A percentile compares a stretch with the other conserved stretches of the same genome.
Evolutionary conservation across 2,888 invertebrate species (phyloP).

Genomic region (Eugnorisma glareosa): DNA sequence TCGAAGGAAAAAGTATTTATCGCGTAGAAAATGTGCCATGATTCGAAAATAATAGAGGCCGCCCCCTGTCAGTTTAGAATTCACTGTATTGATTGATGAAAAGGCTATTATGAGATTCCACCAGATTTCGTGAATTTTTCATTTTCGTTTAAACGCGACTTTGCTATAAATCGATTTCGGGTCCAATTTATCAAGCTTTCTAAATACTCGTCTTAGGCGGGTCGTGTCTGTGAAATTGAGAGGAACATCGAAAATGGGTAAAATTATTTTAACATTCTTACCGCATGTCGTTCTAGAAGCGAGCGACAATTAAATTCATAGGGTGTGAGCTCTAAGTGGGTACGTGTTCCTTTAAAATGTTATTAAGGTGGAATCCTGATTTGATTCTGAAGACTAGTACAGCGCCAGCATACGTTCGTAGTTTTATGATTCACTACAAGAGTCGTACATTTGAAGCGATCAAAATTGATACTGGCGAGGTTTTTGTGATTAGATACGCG

Average conservation of each 20-base stretch:
- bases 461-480: constrained; percentile 66
- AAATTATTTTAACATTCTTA: constrained; percentile 82
- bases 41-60: constrained; percentile 81
- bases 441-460: constrained; percentile 65
- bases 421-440: constrained; percentile 59
- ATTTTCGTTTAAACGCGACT: constrained; percentile 83
- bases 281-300: constrained; percentile 73
- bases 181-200: constrained; percentile 85
- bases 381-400: constrained; percentile 67
- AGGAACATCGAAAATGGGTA: constrained; percentile 77
- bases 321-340: constrained; percentile 72
- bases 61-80: constrained; percentile 78
- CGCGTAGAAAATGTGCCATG: constrained; percentile 77
- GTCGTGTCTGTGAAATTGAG: constrained; percentile 81
- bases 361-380: constrained; percentile 73
- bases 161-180: constrained; percentile 85
- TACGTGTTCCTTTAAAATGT: constrained; percentile 73
- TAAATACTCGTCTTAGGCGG: constrained; percentile 81
- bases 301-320: constrained; percentile 78
- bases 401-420: constrained; percentile 37
- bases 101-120: constrained; percentile 84
- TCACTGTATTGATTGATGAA: constrained; percentile 88
- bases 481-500: constrained; percentile 81
- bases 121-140: constrained; percentile 86
- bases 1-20: constrained; percentile 75